Evolutionary conservation across 2,888 invertebrate genomes (phyloP), one percentile per base, ranked within the genome.

Genomic region (Exocentrus adspersus): DNA sequence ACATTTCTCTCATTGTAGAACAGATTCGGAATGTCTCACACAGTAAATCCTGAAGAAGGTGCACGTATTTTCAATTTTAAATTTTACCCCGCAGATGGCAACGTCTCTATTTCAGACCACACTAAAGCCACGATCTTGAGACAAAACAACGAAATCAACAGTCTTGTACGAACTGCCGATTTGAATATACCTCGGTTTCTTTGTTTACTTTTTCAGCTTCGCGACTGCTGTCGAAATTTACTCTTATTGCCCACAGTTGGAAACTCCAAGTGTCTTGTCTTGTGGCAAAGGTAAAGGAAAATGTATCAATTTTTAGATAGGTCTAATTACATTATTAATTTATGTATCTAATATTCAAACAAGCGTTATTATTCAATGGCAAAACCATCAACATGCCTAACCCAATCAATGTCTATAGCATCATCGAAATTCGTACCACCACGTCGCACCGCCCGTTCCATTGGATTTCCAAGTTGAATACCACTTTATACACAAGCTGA

Each of bases 61-160:
- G 42, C 48, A 19, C 51, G 54, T 57, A 51, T 63, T 62, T 63
- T 60, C 53, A 60, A 66, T 60, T 66, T 66, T 66, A 63, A 66
- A 63, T 66, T 66, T 66, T 57, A 46, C 14, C 20, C 32, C 50
- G 60, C 62, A 62, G 66, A 66, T 66, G 62, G 66, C 63, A 30
- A 65, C 48, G 59, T 63, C 63, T 66, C 52, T 66, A 62, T 66
- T 66, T 59, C 63, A 60, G 66, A 66, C 66, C 66, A 66, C 66
- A 66, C 66, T 46, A 60, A 52, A 52, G 53, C 53, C 58, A 50
- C 58, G 50, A 50, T 50, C 48, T 50, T 20, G 51, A 43, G 24
- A 30, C 9, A 5, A 43, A 57, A 46, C 32, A 24, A 57, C n/a
- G 12, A 57, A 57, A 30, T 46, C 46, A 32, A 46, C 32, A 12